phyloP scores from a whole-genome alignment of 2,797 vertebrate genomes.

The Rhabdomys pumilio region DNA sequence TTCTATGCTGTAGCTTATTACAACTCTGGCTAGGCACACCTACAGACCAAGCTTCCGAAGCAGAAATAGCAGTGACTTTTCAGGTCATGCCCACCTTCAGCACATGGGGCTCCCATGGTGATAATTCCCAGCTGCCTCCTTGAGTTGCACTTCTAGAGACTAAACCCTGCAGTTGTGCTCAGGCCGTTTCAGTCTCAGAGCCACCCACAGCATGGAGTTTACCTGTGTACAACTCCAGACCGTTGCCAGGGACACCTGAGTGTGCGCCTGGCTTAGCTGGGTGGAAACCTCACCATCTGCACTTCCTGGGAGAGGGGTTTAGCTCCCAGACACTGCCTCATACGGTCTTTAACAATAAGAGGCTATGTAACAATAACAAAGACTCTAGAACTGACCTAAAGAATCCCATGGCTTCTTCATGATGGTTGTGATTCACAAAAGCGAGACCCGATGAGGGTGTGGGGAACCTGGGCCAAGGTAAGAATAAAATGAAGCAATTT shows the following conservation, averaged over 20 bases:
- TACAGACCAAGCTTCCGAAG: background rate
- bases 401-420: background rate
- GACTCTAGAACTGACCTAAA: background rate
- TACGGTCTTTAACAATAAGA: slow-evolving; percentile 23
- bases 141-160: slow-evolving; percentile 15
- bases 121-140: background rate
- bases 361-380: background rate
- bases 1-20: background rate
- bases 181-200: background rate
- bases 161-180: background rate
- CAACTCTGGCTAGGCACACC: background rate
- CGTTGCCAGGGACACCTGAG: background rate
- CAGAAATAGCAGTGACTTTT: slow-evolving; percentile 48
- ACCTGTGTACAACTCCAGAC: background rate
- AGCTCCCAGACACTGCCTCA: background rate
- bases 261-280: background rate
- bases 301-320: background rate
- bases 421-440: background rate
- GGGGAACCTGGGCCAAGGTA: background rate
- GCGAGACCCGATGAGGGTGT: background rate
- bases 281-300: background rate
- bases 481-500: background rate
- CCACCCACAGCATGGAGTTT: background rate
- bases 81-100: background rate
- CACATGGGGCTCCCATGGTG: background rate